Conservation (phyloP, 2,797 vertebrate species). For the Podarcis lilfordi region DNA sequence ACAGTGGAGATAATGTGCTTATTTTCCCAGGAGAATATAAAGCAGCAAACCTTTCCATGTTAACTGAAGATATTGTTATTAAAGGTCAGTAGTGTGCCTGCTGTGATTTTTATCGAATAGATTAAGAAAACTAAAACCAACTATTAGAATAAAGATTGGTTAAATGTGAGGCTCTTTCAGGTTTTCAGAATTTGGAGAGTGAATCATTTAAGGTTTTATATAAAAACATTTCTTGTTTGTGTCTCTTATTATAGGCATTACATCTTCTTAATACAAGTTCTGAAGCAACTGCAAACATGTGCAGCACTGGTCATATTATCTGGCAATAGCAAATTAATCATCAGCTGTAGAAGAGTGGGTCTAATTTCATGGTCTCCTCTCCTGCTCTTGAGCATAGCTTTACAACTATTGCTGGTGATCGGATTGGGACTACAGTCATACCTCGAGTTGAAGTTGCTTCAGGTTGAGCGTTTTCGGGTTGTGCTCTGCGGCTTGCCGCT, state of each 20-base stretch:
- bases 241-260: not conserved
- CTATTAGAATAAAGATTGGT: conserved; percentile 7
- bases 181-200: not conserved
- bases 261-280: not conserved
- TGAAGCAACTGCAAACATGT: not conserved
- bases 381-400: not conserved
- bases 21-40: conserved; percentile 74
- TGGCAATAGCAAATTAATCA: not conserved
- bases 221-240: not conserved
- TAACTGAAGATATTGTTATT: conserved; percentile 72
- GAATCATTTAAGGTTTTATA: not conserved
- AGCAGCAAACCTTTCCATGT: conserved; percentile 66
- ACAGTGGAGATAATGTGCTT: conserved; percentile 64
- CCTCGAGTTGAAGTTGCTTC: too few species aligned
- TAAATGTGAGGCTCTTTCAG: not conserved
- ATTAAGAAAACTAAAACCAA: conserved; percentile 32
- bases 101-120: not conserved
- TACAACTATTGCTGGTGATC: not conserved
- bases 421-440: not conserved
- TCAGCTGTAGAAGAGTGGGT: not conserved
- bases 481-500: too few species aligned
- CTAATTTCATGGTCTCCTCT: not conserved
- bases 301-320: not conserved
- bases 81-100: conserved; percentile 55
- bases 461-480: too few species aligned